phyloP scores from a whole-genome alignment of 2,888 invertebrate species.

The Eilema sororculum region DNA sequence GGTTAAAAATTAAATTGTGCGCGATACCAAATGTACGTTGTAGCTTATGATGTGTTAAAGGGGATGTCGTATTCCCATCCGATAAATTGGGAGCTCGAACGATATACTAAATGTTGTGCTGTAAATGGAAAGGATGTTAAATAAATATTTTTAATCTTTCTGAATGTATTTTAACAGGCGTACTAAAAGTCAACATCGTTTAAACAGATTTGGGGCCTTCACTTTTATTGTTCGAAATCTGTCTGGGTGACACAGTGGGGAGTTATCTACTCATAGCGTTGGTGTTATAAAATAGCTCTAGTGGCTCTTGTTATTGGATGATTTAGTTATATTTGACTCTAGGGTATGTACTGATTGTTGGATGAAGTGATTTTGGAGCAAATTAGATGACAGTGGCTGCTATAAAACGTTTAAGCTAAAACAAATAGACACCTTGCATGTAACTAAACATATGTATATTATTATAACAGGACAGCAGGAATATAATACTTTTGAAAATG shows the following conservation, averaged over 20 bases:
- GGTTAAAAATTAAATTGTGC: not conserved
- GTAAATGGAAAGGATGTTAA: not conserved
- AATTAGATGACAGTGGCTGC: no score
- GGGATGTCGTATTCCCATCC: not conserved
- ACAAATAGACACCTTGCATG: no score
- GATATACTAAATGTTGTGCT: constrained; percentile 1
- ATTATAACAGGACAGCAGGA: no score
- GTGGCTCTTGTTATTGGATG: no score
- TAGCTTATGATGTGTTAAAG: not conserved
- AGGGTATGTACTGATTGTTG: no score
- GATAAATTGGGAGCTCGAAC: not conserved
- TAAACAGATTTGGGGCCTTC: not conserved
- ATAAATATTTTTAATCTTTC: constrained; percentile 1
- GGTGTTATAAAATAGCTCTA: no score
- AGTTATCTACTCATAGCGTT: not conserved
- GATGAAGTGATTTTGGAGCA: no score
- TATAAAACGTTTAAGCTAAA: no score
- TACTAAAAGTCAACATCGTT: not conserved
- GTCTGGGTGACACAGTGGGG: not conserved
- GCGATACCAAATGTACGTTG: not conserved
- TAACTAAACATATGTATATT: no score
- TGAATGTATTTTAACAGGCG: constrained; percentile 1
- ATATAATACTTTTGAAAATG: no score
- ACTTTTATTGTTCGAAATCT: not conserved
- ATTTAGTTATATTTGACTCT: no score